Evolutionary conservation across 2,113 vertebrate species (phyloP).

Genomic region (Zosterops japonicus): DNA sequence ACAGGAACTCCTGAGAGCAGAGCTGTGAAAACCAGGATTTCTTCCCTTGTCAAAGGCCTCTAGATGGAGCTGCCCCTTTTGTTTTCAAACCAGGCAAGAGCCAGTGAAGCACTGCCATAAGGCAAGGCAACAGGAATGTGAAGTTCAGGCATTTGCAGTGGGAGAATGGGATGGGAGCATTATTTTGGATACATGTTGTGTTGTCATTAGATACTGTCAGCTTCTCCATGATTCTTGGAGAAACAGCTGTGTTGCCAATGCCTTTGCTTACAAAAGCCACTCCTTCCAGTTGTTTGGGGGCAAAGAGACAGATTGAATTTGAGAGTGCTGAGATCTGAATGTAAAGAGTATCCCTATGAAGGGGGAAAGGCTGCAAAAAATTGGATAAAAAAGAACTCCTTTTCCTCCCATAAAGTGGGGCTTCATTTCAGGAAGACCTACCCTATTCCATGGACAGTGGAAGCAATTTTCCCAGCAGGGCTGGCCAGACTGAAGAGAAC

Average conservation of each 20-base stretch:
- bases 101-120: fast-evolving
- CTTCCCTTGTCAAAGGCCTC: background rate
- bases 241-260: background rate
- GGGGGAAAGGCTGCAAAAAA: background rate
- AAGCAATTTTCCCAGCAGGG: background rate
- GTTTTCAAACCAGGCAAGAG: background rate
- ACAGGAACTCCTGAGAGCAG: background rate
- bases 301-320: background rate
- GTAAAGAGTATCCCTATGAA: background rate
- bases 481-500: background rate
- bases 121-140: background rate
- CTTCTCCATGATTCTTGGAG: background rate
- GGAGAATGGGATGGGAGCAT: background rate
- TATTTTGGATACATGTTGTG: background rate
- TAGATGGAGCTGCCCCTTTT: slow-evolving; percentile 55
- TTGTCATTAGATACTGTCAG: background rate
- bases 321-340: background rate
- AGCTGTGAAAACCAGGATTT: background rate
- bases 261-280: background rate
- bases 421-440: background rate
- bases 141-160: background rate
- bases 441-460: background rate
- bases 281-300: background rate
- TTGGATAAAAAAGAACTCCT: background rate
- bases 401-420: background rate